Conservation (phyloP, 2,888 invertebrate genomes). For the Stegophylla sp. region DNA sequence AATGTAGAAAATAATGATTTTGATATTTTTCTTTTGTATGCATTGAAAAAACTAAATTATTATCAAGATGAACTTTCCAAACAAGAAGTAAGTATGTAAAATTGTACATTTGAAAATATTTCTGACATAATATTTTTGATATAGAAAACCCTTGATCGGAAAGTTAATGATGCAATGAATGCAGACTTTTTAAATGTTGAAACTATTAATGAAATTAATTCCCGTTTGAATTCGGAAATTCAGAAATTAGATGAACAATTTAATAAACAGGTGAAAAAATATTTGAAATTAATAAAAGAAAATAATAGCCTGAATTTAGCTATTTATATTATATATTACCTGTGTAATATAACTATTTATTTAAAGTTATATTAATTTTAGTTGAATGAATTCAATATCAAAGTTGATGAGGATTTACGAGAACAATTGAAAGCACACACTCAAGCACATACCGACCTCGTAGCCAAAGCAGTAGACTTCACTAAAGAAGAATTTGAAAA, state of each 20-base stretch:
- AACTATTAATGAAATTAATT: constrained; percentile 37
- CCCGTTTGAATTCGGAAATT: constrained; percentile 49
- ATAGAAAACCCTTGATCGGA: constrained; percentile 38
- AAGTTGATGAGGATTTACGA: constrained; percentile 17
- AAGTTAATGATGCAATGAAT: constrained; percentile 43
- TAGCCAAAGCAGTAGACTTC: constrained; percentile 38
- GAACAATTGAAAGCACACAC: constrained; percentile 39
- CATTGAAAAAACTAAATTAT: constrained; percentile 51
- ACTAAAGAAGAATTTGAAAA: constrained; percentile 56
- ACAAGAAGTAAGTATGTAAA: constrained; percentile 28
- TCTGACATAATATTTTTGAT: background rate
- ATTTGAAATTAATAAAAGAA: background rate
- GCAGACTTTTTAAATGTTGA: constrained; percentile 44
- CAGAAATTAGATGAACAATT: constrained; percentile 45
- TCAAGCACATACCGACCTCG: constrained; percentile 37
- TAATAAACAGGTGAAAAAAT: constrained; percentile 18
- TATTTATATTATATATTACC: background rate
- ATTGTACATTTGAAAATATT: background rate
- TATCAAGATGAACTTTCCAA: constrained; percentile 45
- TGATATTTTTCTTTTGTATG: constrained; percentile 49
- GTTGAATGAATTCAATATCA: constrained; percentile 39
- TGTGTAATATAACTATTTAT: background rate
- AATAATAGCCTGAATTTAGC: background rate
- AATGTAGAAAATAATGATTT: constrained; percentile 38
- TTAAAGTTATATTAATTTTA: constrained; percentile 1